Evolutionary conservation across 2,113 vertebrate species (phyloP).

Genomic region (Ammodytes dubius): DNA sequence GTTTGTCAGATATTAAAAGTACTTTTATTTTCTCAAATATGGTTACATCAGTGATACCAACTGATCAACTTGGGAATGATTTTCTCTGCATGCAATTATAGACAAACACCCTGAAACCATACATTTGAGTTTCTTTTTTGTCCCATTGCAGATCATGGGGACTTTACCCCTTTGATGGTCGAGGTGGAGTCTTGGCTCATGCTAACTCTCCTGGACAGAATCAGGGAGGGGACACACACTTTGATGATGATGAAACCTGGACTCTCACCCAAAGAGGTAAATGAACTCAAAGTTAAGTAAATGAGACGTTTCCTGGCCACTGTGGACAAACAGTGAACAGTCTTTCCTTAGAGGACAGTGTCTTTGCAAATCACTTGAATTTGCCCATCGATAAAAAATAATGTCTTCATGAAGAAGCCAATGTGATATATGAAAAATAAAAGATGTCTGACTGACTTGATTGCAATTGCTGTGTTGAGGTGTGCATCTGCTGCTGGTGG

Average conservation of each 20-base stretch:
- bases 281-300: neutral
- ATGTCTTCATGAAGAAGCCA: neutral
- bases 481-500: slow-evolving; percentile 86
- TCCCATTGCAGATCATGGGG: slow-evolving; percentile 79
- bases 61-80: neutral
- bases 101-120: neutral
- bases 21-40: neutral
- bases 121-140: neutral
- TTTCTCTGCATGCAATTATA: neutral
- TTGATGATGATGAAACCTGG: slow-evolving; percentile 86
- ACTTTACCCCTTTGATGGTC: slow-evolving; percentile 84
- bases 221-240: slow-evolving; percentile 83
- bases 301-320: neutral
- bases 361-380: neutral
- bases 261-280: slow-evolving; percentile 74
- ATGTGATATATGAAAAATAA: neutral
- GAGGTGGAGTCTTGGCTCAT: slow-evolving; percentile 79
- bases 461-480: slow-evolving; percentile 69
- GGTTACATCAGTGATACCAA: neutral
- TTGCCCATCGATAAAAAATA: neutral
- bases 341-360: neutral
- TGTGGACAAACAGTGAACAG: neutral
- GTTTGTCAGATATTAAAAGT: neutral
- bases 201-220: slow-evolving; percentile 75
- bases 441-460: neutral